phyloP scores from a whole-genome alignment of 2,113 vertebrate genomes.

The Edolisoma coerulescens region DNA sequence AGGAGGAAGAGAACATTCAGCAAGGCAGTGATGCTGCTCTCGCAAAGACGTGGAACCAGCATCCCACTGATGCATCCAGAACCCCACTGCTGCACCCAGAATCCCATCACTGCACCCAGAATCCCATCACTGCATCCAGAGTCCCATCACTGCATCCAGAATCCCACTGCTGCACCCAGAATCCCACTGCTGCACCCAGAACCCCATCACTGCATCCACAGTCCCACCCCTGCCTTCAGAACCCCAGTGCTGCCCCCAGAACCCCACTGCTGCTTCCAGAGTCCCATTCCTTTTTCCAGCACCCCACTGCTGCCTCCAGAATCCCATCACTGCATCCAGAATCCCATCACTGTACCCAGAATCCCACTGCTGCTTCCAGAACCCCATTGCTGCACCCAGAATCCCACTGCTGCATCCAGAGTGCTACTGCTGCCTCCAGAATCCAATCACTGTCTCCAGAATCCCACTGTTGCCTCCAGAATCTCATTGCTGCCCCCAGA shows the following conservation, averaged over 20 bases:
- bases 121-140: background rate
- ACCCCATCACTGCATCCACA: rapidly evolving
- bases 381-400: rapidly evolving
- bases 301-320: background rate
- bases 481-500: rapidly evolving
- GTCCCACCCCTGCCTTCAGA: background rate
- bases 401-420: rapidly evolving
- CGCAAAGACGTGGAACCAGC: rapidly evolving
- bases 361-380: rapidly evolving
- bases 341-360: background rate
- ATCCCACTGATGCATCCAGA: background rate
- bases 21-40: background rate
- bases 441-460: rapidly evolving
- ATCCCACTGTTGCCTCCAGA: rapidly evolving
- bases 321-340: rapidly evolving
- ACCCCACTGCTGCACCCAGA: background rate
- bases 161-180: rapidly evolving
- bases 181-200: rapidly evolving
- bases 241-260: rapidly evolving
- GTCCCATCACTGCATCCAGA: rapidly evolving
- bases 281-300: rapidly evolving
- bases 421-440: too few species aligned
- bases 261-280: rapidly evolving
- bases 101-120: rapidly evolving
- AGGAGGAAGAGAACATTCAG: background rate